A percentile compares a stretch with the other conserved stretches of the same genome.
Evolutionary conservation across 2,113 vertebrate genomes (phyloP).

Genomic region (Myrmecophaga tridactyla): DNA sequence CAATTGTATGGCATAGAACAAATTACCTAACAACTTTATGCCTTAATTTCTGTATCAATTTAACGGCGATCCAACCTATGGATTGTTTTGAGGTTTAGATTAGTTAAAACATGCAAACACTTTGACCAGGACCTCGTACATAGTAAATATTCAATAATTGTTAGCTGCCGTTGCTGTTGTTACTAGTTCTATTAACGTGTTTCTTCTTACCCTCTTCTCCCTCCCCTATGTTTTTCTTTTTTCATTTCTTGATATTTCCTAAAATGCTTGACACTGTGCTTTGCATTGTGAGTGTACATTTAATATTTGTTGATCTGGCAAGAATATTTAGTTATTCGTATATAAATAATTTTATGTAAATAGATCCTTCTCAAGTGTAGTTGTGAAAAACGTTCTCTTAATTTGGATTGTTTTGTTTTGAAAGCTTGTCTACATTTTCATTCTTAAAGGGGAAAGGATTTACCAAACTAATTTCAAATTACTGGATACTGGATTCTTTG

Average conservation of each 20-base stretch:
- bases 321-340: neutral
- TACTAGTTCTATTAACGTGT: neutral
- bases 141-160: neutral
- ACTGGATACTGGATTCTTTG: neutral
- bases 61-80: neutral
- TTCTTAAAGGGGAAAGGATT: neutral
- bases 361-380: neutral
- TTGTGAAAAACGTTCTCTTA: neutral
- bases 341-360: conserved; percentile 18
- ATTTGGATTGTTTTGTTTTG: neutral
- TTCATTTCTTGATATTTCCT: neutral
- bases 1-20: neutral
- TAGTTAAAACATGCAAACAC: conserved; percentile 6
- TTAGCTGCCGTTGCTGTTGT: neutral
- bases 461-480: conserved; percentile 18
- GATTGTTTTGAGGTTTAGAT: conserved; percentile 14
- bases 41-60: neutral
- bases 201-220: neutral
- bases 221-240: neutral
- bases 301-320: neutral
- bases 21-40: neutral
- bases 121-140: neutral
- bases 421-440: conserved; percentile 26
- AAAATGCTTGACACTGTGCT: neutral
- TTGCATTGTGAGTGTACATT: neutral